Percentiles rank a stretch among this genome's conserved stretches.
These are phyloP conservation scores for Sitta carolinensis DNA, from an alignment of 2,797 vertebrate genomes.

Conservation along the genomic window DNA sequence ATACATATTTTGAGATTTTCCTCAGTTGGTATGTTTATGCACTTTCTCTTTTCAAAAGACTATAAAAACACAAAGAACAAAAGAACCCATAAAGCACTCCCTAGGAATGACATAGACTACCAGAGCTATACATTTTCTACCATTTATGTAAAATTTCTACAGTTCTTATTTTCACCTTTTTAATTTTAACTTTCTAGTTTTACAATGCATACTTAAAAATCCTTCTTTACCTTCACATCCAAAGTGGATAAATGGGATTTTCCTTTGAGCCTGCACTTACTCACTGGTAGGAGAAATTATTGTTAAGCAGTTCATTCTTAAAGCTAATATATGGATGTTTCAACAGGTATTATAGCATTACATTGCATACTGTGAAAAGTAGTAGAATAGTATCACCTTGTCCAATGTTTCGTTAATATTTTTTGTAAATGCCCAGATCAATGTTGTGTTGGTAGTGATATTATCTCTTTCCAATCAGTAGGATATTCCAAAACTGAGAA, in stretches of 20 bases:
- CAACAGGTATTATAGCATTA: background rate
- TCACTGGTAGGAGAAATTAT: background rate
- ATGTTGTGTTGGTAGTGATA: background rate
- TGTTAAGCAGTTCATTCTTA: background rate
- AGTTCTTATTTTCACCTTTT: background rate
- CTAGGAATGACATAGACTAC: background rate
- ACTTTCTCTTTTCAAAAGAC: background rate
- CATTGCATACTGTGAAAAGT: background rate
- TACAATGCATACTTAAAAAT: background rate
- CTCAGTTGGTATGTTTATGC: background rate
- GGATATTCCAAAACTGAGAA: background rate
- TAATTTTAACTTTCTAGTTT: background rate
- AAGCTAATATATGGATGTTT: accelerated
- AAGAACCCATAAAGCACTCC: background rate
- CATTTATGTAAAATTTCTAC: background rate
- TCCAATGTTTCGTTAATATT: accelerated
- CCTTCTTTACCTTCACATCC: background rate
- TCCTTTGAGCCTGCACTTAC: background rate
- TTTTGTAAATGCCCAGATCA: background rate
- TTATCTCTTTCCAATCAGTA: background rate
- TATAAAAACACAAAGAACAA: background rate
- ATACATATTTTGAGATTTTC: background rate
- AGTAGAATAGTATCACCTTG: background rate
- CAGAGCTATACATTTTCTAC: background rate
- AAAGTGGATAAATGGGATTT: background rate